A percentile compares a stretch with the other conserved stretches of the same genome.
These are phyloP conservation scores for Rhinoderma darwinii DNA, from an alignment of 2,113 vertebrate species.

Conservation along the genomic window DNA sequence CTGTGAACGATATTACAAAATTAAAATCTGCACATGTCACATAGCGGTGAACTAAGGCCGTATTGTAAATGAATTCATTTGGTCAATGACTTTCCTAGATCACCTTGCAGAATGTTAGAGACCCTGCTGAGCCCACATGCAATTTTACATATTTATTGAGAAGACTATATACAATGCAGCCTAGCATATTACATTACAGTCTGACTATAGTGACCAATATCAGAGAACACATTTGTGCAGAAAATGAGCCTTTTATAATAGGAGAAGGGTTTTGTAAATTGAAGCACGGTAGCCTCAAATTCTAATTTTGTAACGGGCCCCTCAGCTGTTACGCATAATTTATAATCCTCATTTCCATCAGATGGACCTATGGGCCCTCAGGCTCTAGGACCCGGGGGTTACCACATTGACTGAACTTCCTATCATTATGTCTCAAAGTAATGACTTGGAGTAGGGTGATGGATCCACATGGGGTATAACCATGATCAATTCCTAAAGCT, in stretches of 20 bases:
- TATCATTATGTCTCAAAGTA: no score
- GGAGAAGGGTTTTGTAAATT: no score
- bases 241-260: no score
- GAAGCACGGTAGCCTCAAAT: not conserved
- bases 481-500: no score
- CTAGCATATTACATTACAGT: not conserved
- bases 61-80: not conserved
- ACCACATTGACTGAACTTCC: no score
- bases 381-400: no score
- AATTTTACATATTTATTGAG: not conserved
- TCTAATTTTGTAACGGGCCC: not conserved
- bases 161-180: not conserved
- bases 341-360: no score
- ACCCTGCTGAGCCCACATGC: not conserved
- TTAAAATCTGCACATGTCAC: conserved; percentile 16
- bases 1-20: conserved; percentile 15
- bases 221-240: not conserved
- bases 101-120: not conserved
- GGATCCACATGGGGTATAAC: no score
- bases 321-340: no score
- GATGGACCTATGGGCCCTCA: no score
- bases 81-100: conserved; percentile 6
- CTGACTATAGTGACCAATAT: not conserved
- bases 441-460: no score
- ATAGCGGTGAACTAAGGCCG: not conserved